Percentiles rank a stretch among this genome's conserved stretches.
Conservation (phyloP, 1,140 invertebrate species). For the Olivierus martensii region DNA sequence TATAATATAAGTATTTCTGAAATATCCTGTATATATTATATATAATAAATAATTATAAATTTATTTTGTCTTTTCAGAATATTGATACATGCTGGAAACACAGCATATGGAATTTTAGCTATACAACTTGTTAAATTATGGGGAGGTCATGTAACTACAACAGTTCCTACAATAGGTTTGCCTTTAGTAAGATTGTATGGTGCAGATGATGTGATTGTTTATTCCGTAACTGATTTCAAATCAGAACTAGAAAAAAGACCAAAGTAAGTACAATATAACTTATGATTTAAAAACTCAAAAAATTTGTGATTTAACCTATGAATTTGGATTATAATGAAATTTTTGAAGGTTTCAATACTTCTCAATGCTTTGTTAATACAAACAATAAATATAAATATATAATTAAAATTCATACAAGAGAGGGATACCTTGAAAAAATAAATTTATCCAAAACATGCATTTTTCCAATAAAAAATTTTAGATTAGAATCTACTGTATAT, state of each 20-base stretch:
- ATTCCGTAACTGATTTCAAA: constrained; percentile 26
- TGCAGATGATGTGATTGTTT: constrained; percentile 38
- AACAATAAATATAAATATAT: too few relatives aligned
- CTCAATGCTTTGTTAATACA: too few relatives aligned
- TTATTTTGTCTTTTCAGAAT: constrained; percentile 37
- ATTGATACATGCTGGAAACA: constrained; percentile 50
- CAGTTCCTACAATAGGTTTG: constrained; percentile 37
- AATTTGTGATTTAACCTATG: constrained; percentile 5
- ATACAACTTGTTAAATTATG: constrained; percentile 53
- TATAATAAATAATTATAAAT: too few relatives aligned
- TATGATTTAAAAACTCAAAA: not conserved
- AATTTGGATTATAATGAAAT: too few relatives aligned
- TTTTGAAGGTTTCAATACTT: too few relatives aligned
- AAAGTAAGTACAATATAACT: constrained; percentile 2
- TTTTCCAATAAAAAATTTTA: too few relatives aligned
- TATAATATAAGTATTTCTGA: too few relatives aligned
- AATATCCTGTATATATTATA: constrained; percentile 1
- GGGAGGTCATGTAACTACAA: constrained; percentile 43
- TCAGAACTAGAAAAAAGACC: constrained; percentile 13
- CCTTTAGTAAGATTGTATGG: constrained; percentile 41
- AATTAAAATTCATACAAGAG: too few relatives aligned
- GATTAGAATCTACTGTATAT: too few relatives aligned
- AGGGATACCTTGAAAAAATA: too few relatives aligned
- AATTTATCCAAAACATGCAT: too few relatives aligned
- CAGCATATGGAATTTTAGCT: constrained; percentile 52